Evolutionary conservation across 2,113 vertebrate species (phyloP).

Genomic region (Bostrychus sinensis): DNA sequence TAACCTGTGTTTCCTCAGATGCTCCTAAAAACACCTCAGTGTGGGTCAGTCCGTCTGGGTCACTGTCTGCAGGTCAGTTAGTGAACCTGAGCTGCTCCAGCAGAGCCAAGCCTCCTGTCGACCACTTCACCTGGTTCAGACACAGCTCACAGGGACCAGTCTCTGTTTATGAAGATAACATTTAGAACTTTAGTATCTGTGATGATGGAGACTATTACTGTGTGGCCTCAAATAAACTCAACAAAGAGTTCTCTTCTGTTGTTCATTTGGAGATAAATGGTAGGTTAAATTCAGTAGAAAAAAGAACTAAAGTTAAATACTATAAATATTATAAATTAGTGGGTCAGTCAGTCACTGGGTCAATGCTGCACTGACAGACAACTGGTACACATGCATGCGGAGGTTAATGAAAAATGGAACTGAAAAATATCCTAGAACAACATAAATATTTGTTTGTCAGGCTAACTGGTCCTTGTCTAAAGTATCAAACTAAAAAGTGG

Average conservation of each 20-base stretch:
- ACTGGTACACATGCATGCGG: no score
- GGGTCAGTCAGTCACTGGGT: no score
- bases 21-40: slow-evolving; percentile 23
- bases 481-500: no score
- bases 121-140: slow-evolving; percentile 15
- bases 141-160: no score
- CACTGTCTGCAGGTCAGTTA: slow-evolving; percentile 27
- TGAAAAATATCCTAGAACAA: no score
- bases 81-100: slow-evolving; percentile 25
- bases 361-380: no score
- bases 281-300: neutral
- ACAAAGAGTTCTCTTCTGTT: neutral
- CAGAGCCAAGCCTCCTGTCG: slow-evolving; percentile 16
- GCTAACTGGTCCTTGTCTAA: no score
- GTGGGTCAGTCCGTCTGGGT: no score
- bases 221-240: neutral
- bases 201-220: neutral
- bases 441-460: no score
- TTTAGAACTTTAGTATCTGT: neutral
- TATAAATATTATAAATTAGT: no score
- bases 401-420: no score
- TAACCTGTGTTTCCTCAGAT: slow-evolving; percentile 15
- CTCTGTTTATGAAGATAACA: no score
- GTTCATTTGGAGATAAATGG: neutral
- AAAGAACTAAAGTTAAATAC: neutral